Evolutionary conservation across 1,140 invertebrate genomes (phyloP), one percentile per base, ranked within the genome.

Genomic region (Harpegnathos saltator): DNA sequence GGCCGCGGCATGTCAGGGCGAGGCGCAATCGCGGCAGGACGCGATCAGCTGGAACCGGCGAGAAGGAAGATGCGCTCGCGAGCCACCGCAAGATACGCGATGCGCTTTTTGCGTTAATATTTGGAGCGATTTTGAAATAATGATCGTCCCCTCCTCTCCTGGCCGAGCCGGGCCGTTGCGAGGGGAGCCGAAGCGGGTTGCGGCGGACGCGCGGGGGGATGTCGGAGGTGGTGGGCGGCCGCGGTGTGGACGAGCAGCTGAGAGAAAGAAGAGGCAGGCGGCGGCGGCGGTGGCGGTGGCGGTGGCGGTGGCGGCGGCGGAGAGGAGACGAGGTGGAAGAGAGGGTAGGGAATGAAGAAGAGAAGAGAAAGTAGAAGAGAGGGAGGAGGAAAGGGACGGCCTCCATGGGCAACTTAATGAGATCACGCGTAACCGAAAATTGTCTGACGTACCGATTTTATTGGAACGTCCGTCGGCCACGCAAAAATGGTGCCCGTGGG

Each of bases 351-450:
- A 66, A 63, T 22, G 56, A 44, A 44, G 48, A 44, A 29, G 62
- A 33, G 74, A 58, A 24, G n/a, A 29, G 33, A 58, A 69, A 63
- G 26, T 22, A 81, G 61, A 59, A 81, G 69, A 33, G 78, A 66
- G 78, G 81, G 50, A 78, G 74, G 72, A 58, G 61, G 19, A 59
- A 61, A 71, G 74, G 77, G 68, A 52, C 65, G 80, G 83, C 54
- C 62, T 85, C 84, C 78, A 85, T 86, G 86, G 82, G 84, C 86
- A 87, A 93, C 91, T 94, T 94, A 94, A 93, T 94, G 93, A 94
- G 93, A 93, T 94, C 93, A 94, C 93, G 93, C 92, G 91, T 93
- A 94, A 93, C 91, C 93, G 90, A 93, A 94, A 93, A 93, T 94
- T 93, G 93, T 92, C 88, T 91, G 89, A 83, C 90, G 90, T 91